These are phyloP conservation scores for Sylvia atricapilla DNA, from an alignment of 2,113 vertebrate species.

Conservation along the genomic window DNA sequence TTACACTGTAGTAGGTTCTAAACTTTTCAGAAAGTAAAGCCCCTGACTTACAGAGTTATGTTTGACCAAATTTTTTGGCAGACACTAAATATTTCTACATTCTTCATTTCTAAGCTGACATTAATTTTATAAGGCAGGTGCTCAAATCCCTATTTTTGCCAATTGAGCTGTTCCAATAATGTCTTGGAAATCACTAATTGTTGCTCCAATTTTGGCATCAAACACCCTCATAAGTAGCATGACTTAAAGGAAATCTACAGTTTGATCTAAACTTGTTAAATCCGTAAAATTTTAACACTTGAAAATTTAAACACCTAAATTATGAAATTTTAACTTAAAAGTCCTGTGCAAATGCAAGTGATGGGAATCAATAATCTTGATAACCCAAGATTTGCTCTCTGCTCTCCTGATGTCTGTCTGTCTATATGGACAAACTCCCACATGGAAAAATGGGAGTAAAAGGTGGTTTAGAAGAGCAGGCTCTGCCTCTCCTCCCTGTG, in stretches of 20 bases:
- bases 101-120: background rate
- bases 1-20: background rate
- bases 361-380: background rate
- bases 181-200: background rate
- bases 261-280: background rate
- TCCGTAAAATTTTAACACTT: background rate
- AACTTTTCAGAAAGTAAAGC: background rate
- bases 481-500: background rate
- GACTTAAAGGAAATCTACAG: background rate
- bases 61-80: background rate
- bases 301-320: background rate
- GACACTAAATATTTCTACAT: background rate
- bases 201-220: background rate
- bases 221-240: background rate
- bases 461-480: background rate
- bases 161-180: background rate
- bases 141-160: background rate
- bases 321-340: background rate
- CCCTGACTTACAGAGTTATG: background rate
- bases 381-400: background rate
- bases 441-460: accelerated
- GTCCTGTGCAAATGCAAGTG: background rate
- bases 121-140: background rate
- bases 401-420: background rate
- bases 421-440: background rate